Conservation (phyloP, 2,797 vertebrate genomes). For the Cossypha dichroa region DNA sequence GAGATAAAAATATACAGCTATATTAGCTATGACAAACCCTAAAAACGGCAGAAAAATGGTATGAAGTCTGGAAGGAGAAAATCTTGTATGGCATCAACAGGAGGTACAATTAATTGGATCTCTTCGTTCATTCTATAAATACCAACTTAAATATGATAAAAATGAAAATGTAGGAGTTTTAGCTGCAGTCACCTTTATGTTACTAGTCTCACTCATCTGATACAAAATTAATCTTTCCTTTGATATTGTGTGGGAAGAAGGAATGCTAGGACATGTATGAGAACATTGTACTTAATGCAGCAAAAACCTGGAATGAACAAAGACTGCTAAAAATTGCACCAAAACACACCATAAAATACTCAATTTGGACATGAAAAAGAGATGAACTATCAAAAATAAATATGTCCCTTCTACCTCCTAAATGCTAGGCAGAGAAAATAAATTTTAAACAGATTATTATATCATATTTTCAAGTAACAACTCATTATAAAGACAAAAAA, state of each 20-base stretch:
- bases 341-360: background rate
- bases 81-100: constrained; percentile 45
- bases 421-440: background rate
- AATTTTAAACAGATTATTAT: background rate
- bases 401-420: background rate
- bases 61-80: constrained; percentile 17
- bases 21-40: constrained; percentile 29
- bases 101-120: constrained; percentile 60
- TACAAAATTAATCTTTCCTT: constrained; percentile 38
- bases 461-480: background rate
- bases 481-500: background rate
- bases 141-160: constrained; percentile 22
- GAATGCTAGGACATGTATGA: background rate
- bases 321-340: constrained; percentile 7
- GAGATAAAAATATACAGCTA: constrained; percentile 53
- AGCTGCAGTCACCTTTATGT: constrained; percentile 32
- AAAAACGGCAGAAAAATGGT: background rate
- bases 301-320: background rate
- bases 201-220: constrained; percentile 29
- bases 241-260: constrained; percentile 4
- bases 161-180: constrained; percentile 42
- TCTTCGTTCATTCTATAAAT: constrained; percentile 55
- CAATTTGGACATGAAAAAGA: background rate
- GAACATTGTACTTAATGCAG: background rate
- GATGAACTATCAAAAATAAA: background rate